A percentile compares a stretch with the other conserved stretches of the same genome.
Evolutionary conservation across 2,888 invertebrate genomes (phyloP).

Genomic region (Stenichneumon culpator): DNA sequence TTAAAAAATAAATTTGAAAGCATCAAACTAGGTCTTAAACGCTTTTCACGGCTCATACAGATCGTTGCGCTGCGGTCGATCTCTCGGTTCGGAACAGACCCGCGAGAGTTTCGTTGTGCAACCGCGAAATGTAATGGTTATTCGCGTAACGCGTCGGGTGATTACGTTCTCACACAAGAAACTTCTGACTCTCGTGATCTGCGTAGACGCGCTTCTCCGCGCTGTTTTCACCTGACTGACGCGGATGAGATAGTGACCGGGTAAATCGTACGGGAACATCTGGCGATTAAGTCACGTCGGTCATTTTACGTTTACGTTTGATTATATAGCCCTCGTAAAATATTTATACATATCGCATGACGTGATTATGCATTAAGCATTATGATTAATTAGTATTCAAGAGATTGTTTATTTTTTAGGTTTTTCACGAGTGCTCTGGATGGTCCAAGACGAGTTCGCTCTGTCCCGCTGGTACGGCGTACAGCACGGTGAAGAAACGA

Average conservation of each 20-base stretch:
- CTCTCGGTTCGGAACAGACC: slow-evolving; percentile 3
- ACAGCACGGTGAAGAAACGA: slow-evolving; percentile 93
- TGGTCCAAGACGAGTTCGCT: slow-evolving; percentile 93
- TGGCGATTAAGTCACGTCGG: neutral
- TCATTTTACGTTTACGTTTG: neutral
- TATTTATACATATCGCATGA: neutral
- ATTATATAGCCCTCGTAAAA: neutral
- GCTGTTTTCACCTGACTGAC: neutral
- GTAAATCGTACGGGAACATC: neutral
- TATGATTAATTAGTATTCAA: slow-evolving; percentile 2
- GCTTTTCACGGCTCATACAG: neutral
- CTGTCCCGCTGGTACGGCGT: slow-evolving; percentile 93
- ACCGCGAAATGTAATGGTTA: slow-evolving; percentile 48
- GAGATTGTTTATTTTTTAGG: slow-evolving; percentile 85
- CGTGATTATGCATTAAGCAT: neutral
- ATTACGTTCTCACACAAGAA: slow-evolving; percentile 47
- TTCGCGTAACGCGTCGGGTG: slow-evolving; percentile 42
- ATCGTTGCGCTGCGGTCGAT: slow-evolving; percentile 19
- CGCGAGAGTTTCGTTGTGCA: slow-evolving; percentile 36
- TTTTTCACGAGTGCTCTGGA: slow-evolving; percentile 94
- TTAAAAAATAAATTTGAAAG: neutral
- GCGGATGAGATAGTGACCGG: neutral
- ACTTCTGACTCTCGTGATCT: slow-evolving; percentile 17
- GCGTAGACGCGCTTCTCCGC: slow-evolving; percentile 4
- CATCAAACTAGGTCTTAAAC: neutral